Percentiles rank a stretch among this genome's conserved stretches.
Evolutionary conservation across 2,888 invertebrate genomes (phyloP).

Genomic region (Diplazon laetatorius): DNA sequence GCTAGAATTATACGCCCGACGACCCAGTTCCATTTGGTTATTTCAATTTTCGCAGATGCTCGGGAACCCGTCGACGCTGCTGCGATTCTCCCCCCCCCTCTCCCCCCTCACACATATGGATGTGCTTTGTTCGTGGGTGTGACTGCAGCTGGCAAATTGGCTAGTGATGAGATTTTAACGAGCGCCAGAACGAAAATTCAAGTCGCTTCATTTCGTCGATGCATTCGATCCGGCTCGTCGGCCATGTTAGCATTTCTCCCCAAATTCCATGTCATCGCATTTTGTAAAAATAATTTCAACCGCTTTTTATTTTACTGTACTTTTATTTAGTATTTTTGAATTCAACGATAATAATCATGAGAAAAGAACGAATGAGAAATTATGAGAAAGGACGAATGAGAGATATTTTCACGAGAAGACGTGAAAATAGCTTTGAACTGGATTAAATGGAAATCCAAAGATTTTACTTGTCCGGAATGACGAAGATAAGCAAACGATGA

Average conservation of each 20-base stretch:
- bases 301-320: too few species aligned
- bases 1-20: slow-evolving; percentile 68
- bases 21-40: slow-evolving; percentile 59
- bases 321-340: too few species aligned
- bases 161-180: slow-evolving; percentile 70
- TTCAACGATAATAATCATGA: too few species aligned
- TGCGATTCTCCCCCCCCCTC: slow-evolving; percentile 22
- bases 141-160: slow-evolving; percentile 62
- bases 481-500: too few species aligned
- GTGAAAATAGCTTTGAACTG: too few species aligned
- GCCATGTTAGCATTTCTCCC: slow-evolving; percentile 10
- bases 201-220: slow-evolving; percentile 56
- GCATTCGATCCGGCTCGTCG: slow-evolving; percentile 3
- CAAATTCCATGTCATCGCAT: slow-evolving; percentile 4
- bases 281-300: too few species aligned
- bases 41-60: slow-evolving; percentile 67
- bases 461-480: too few species aligned
- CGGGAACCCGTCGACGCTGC: slow-evolving; percentile 29
- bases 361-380: too few species aligned
- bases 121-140: slow-evolving; percentile 29
- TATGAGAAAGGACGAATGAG: too few species aligned
- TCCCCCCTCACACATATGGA: slow-evolving; percentile 11
- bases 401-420: too few species aligned
- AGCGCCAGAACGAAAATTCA: slow-evolving; percentile 54
- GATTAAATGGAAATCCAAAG: too few species aligned